These are phyloP conservation scores for Dermatophagoides farinae DNA, from an alignment of 1,140 invertebrate species.

Conservation along the genomic window DNA sequence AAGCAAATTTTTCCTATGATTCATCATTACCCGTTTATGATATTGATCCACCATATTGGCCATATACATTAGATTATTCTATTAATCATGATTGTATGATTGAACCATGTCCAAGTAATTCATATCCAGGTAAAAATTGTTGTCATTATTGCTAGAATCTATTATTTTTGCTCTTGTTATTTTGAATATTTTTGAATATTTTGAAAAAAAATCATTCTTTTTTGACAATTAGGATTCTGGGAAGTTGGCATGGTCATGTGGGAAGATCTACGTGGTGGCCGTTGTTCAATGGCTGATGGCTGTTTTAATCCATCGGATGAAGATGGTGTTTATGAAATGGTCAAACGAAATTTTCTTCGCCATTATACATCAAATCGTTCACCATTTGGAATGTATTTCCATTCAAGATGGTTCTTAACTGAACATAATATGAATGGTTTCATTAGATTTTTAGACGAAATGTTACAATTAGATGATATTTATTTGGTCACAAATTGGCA, in stretches of 20 bases:
- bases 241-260: slow-evolving; percentile 78
- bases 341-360: slow-evolving; percentile 79
- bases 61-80: slow-evolving; percentile 59
- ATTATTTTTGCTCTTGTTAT: too few species aligned
- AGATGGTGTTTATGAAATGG: slow-evolving; percentile 76
- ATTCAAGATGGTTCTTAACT: slow-evolving; percentile 84
- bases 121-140: slow-evolving; percentile 37
- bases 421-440: slow-evolving; percentile 84
- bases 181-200: not conserved
- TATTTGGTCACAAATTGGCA: slow-evolving; percentile 83
- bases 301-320: slow-evolving; percentile 69
- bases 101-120: slow-evolving; percentile 63
- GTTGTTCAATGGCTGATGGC: slow-evolving; percentile 85
- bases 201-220: not conserved
- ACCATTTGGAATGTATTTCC: slow-evolving; percentile 76
- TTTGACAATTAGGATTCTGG: slow-evolving; percentile 36
- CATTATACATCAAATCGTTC: slow-evolving; percentile 81
- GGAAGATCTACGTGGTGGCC: slow-evolving; percentile 76
- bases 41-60: slow-evolving; percentile 55
- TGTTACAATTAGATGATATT: slow-evolving; percentile 65
- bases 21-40: slow-evolving; percentile 37
- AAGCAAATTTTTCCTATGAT: slow-evolving; percentile 26
- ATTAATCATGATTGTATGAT: slow-evolving; percentile 37
- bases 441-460: slow-evolving; percentile 69
- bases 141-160: not conserved